These are phyloP conservation scores for Diplazon laetatorius DNA, from an alignment of 2,888 invertebrate genomes.

Conservation along the genomic window DNA sequence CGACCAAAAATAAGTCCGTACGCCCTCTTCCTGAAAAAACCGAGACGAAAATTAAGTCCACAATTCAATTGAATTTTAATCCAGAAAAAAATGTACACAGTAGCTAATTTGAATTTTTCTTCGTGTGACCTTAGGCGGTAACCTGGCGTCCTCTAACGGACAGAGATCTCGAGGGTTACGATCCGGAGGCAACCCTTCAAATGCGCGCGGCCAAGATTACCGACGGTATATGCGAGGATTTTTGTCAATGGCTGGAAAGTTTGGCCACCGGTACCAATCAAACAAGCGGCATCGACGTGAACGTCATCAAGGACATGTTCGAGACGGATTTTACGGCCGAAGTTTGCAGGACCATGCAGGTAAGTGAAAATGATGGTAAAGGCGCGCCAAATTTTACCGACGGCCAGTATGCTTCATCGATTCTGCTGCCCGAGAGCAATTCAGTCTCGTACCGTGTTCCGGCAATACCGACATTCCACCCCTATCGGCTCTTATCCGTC, in stretches of 20 bases:
- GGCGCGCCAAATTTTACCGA: constrained; percentile 84
- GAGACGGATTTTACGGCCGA: constrained; percentile 82
- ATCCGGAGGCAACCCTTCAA: constrained; percentile 77
- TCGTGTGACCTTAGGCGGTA: constrained; percentile 70
- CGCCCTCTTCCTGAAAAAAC: constrained; percentile 74
- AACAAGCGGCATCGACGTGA: constrained; percentile 83
- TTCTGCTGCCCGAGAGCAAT: background rate
- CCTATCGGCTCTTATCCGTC: background rate
- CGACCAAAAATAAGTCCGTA: constrained; percentile 72
- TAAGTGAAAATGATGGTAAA: constrained; percentile 54
- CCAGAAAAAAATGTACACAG: background rate
- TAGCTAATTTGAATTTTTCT: background rate
- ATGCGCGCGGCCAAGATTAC: constrained; percentile 75
- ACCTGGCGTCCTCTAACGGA: constrained; percentile 76
- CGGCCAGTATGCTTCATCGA: constrained; percentile 70
- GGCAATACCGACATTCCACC: background rate
- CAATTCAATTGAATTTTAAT: background rate
- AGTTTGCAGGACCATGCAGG: constrained; percentile 76
- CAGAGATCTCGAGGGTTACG: constrained; percentile 76
- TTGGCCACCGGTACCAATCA: constrained; percentile 84
- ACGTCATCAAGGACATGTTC: constrained; percentile 85
- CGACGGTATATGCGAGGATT: constrained; percentile 83
- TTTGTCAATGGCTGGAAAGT: constrained; percentile 84
- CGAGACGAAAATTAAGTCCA: constrained; percentile 74
- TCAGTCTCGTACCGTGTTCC: background rate